These are phyloP conservation scores for Cryptoblepharus egeriae DNA, from an alignment of 2,797 vertebrate species.

Conservation along the genomic window DNA sequence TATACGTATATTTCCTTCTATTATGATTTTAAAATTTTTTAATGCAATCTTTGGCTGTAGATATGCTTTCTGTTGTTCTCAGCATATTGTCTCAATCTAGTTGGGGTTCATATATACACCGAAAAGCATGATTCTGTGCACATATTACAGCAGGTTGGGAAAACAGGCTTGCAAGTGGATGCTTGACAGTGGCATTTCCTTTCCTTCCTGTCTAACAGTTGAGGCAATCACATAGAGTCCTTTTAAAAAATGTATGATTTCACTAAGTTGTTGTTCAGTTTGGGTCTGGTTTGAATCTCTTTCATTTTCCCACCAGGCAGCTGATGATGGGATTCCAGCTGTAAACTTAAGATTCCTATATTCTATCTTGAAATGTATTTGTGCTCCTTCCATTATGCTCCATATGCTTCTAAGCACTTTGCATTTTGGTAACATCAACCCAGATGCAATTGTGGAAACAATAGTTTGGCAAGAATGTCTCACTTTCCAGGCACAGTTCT, in stretches of 20 bases:
- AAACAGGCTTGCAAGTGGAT: too few species aligned
- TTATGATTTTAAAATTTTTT: too few species aligned
- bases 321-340: neutral
- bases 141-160: too few species aligned
- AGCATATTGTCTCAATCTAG: too few species aligned
- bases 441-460: neutral
- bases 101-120: too few species aligned
- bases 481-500: conserved; percentile 1
- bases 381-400: neutral
- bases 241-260: neutral
- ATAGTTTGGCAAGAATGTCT: neutral
- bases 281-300: neutral
- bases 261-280: neutral
- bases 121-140: too few species aligned
- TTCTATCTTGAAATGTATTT: neutral
- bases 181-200: too few species aligned
- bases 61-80: too few species aligned
- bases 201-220: too few species aligned
- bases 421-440: neutral
- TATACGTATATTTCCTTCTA: too few species aligned
- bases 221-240: neutral
- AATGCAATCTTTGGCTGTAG: too few species aligned
- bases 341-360: neutral
- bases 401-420: conserved; percentile 12
- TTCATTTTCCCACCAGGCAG: neutral